A percentile compares a stretch with the other conserved stretches of the same genome.
Conservation (phyloP, 2,888 invertebrate species). For the Cerceris ruficornis region DNA sequence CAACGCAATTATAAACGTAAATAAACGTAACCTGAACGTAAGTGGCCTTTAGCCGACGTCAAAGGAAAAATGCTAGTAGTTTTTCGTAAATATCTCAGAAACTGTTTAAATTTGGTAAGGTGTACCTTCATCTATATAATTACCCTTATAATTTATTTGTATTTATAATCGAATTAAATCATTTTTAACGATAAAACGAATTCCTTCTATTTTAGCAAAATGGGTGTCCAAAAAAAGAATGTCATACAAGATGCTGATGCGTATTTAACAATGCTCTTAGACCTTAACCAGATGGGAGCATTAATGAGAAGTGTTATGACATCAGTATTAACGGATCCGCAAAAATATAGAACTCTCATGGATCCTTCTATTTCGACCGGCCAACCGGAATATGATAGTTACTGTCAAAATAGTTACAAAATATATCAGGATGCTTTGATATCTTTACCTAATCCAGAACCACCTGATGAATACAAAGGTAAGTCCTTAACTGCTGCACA, state of each 20-base stretch:
- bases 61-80: no score
- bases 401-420: slow-evolving; percentile 88
- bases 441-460: slow-evolving; percentile 89
- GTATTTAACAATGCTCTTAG: slow-evolving; percentile 95
- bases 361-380: slow-evolving; percentile 71
- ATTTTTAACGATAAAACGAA: slow-evolving; percentile 16
- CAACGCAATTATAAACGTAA: no score
- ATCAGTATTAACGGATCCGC: slow-evolving; percentile 93
- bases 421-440: slow-evolving; percentile 92
- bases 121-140: not conserved
- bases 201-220: slow-evolving; percentile 72
- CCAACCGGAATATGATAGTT: slow-evolving; percentile 87
- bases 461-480: slow-evolving; percentile 89
- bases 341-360: slow-evolving; percentile 81
- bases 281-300: slow-evolving; percentile 97
- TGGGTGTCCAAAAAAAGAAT: slow-evolving; percentile 84
- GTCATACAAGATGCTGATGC: slow-evolving; percentile 93
- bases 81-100: no score
- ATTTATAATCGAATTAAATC: slow-evolving; percentile 24
- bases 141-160: slow-evolving; percentile 41
- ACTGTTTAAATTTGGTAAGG: slow-evolving; percentile 37
- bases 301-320: slow-evolving; percentile 97
- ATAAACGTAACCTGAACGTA: no score
- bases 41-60: no score
- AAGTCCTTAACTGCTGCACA: slow-evolving; percentile 21